Conservation (phyloP, 2,888 invertebrate species). For the Apoderus coryli region DNA sequence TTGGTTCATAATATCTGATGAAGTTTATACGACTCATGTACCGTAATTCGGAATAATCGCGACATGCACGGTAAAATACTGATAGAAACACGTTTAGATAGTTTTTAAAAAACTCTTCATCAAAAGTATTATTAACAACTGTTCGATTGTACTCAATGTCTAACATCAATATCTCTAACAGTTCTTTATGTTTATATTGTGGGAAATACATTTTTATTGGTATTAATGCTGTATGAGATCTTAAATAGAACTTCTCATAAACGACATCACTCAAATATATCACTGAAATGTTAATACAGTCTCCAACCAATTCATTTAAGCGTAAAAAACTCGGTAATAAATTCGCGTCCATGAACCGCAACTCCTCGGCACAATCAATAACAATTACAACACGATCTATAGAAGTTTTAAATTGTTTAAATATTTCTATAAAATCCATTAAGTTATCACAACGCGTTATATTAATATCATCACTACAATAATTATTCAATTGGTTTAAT, state of each 20-base stretch:
- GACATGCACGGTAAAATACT: conserved; percentile 71
- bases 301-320: conserved; percentile 55
- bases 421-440: conserved; percentile 44
- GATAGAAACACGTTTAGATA: conserved; percentile 72
- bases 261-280: conserved; percentile 64
- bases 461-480: conserved; percentile 29
- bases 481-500: conserved; percentile 40
- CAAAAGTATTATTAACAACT: conserved; percentile 22
- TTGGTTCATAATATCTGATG: conserved; percentile 63
- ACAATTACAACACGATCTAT: conserved; percentile 44
- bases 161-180: conserved; percentile 34
- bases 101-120: conserved; percentile 50
- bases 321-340: conserved; percentile 58
- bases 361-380: conserved; percentile 68
- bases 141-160: conserved; percentile 28
- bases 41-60: conserved; percentile 70
- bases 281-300: conserved; percentile 59
- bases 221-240: conserved; percentile 52
- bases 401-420: conserved; percentile 18
- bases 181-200: conserved; percentile 65
- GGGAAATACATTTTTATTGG: conserved; percentile 62
- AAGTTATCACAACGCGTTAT: conserved; percentile 51
- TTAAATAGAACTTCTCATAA: conserved; percentile 65
- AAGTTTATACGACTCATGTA: conserved; percentile 69
- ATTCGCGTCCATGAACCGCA: conserved; percentile 59